Conservation (phyloP, 1,140 invertebrate species). For the Eueides isabella region DNA sequence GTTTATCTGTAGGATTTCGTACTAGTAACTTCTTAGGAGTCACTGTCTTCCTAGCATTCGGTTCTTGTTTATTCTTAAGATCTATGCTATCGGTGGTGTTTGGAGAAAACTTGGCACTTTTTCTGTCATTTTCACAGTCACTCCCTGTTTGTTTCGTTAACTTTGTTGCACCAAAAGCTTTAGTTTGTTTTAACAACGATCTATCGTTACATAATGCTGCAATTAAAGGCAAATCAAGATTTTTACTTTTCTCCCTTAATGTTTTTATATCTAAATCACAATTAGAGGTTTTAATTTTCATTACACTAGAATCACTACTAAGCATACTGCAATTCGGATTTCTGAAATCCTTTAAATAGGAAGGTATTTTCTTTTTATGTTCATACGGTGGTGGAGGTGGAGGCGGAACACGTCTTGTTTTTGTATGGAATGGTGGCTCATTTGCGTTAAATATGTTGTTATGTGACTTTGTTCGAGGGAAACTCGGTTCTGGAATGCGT, state of each 20-base stretch:
- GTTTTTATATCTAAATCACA: constrained; percentile 89
- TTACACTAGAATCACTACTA: constrained; percentile 51
- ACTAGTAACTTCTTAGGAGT: constrained; percentile 71
- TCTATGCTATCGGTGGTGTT: constrained; percentile 76
- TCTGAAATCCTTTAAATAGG: constrained; percentile 61
- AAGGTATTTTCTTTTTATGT: constrained; percentile 74
- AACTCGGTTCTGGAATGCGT: constrained; percentile 82
- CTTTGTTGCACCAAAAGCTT: constrained; percentile 90
- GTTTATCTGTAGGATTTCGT: constrained; percentile 75
- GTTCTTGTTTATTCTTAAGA: constrained; percentile 70
- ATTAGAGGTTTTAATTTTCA: constrained; percentile 67
- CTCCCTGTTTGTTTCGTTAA: constrained; percentile 78
- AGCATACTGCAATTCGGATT: constrained; percentile 49
- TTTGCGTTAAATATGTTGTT: constrained; percentile 89
- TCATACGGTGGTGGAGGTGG: constrained; percentile 89
- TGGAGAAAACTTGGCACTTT: constrained; percentile 63
- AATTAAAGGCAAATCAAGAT: constrained; percentile 93
- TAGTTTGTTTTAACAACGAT: constrained; percentile 92
- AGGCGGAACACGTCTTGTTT: constrained; percentile 86
- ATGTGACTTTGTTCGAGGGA: constrained; percentile 88
- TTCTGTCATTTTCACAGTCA: constrained; percentile 77
- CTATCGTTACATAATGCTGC: constrained; percentile 94
- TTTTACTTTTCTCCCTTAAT: constrained; percentile 92
- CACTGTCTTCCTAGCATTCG: constrained; percentile 56
- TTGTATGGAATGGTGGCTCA: constrained; percentile 82